These are phyloP conservation scores for Muschampia plurimacula DNA, from an alignment of 2,888 invertebrate genomes.

Conservation along the genomic window DNA sequence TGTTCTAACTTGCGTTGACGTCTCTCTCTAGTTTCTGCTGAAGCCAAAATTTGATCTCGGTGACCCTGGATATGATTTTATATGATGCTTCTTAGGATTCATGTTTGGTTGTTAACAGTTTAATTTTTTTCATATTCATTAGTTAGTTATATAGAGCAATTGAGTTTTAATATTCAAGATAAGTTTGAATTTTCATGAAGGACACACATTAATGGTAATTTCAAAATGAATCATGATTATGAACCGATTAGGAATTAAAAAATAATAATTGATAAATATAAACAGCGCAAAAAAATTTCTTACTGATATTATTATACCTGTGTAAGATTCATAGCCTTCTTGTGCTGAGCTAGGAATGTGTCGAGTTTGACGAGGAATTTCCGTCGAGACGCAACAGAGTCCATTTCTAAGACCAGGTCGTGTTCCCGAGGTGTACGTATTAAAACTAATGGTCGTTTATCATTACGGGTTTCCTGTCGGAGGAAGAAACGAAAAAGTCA, in stretches of 20 bases:
- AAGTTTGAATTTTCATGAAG: background rate
- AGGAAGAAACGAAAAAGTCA: background rate
- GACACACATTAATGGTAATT: background rate
- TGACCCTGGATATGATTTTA: constrained; percentile 78
- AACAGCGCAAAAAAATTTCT: background rate
- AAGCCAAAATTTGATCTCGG: constrained; percentile 94
- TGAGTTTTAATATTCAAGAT: background rate
- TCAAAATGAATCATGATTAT: too few species aligned
- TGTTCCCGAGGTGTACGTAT: constrained; percentile 95
- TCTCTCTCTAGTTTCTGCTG: constrained; percentile 97
- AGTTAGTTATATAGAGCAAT: background rate
- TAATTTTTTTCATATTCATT: background rate
- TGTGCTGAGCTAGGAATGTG: constrained; percentile 92
- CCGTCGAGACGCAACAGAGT: constrained; percentile 91
- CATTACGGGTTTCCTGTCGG: constrained; percentile 86
- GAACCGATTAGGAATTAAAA: too few species aligned
- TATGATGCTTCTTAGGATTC: constrained; percentile 6
- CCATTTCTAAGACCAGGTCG: constrained; percentile 96
- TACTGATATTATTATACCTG: constrained; percentile 80
- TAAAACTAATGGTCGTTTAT: constrained; percentile 93
- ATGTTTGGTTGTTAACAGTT: background rate
- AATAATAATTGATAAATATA: background rate
- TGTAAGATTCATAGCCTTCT: constrained; percentile 91
- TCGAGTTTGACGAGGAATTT: constrained; percentile 96
- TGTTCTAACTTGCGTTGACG: constrained; percentile 96